Evolutionary conservation across 2,888 invertebrate species (phyloP).

Genomic region (Philonicus albiceps): DNA sequence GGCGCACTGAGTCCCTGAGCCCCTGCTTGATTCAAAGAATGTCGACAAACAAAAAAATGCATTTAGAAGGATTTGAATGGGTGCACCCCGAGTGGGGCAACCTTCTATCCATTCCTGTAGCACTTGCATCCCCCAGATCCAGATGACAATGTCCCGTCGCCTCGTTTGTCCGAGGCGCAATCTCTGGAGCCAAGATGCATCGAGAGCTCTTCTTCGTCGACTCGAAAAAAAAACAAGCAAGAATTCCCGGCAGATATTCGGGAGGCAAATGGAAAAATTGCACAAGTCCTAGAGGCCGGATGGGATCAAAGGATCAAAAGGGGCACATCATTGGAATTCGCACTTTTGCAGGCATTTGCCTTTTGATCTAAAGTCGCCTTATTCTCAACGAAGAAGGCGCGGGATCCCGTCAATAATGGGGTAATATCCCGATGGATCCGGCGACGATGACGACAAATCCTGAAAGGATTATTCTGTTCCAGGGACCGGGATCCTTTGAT

Average conservation of each 20-base stretch:
- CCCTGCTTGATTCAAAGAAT: conserved; percentile 43
- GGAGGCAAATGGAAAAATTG: conserved; percentile 19
- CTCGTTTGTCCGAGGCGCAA: neutral
- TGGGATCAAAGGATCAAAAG: conserved; percentile 5
- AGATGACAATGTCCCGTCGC: neutral
- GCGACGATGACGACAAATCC: neutral
- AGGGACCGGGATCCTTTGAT: neutral
- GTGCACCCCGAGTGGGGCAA: neutral
- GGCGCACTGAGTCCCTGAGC: neutral
- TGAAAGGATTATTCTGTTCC: neutral
- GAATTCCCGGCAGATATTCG: neutral
- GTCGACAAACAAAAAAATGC: conserved; percentile 42
- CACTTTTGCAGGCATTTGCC: conserved; percentile 5
- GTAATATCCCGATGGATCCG: neutral
- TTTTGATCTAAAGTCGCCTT: conserved; percentile 4
- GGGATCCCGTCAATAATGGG: conserved; percentile 5
- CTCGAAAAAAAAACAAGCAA: neutral
- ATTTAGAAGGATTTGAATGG: neutral
- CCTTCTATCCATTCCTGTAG: neutral
- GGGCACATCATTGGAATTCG: neutral
- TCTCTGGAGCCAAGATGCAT: neutral
- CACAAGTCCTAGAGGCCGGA: neutral
- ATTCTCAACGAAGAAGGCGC: neutral
- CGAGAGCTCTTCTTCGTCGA: neutral
- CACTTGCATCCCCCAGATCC: neutral